Percentiles rank a stretch among this genome's conserved stretches.
phyloP scores from a whole-genome alignment of 2,113 vertebrate species.

The Leptobrachium leishanense region DNA sequence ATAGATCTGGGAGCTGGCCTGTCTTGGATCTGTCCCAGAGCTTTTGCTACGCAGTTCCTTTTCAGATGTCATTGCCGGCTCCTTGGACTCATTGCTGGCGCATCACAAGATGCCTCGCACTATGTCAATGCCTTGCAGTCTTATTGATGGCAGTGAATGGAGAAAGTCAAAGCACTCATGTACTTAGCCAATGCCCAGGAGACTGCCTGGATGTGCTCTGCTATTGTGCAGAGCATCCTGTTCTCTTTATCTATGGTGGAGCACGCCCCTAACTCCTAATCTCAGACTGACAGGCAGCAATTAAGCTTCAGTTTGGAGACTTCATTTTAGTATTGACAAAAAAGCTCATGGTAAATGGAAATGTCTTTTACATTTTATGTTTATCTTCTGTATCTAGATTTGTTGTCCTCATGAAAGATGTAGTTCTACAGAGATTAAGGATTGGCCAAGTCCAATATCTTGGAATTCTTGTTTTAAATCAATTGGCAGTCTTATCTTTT shows the following conservation, averaged over 20 bases:
- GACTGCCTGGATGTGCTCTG: background rate
- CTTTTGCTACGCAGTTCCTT: background rate
- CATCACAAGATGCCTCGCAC: background rate
- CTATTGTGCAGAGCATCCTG: background rate
- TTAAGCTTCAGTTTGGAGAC: too few relatives aligned
- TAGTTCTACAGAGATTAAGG: too few relatives aligned
- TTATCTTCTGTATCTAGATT: too few relatives aligned
- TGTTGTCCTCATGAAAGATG: too few relatives aligned
- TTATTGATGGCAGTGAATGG: background rate
- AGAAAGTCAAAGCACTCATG: constrained; percentile 1
- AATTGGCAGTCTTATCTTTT: too few relatives aligned
- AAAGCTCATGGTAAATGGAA: too few relatives aligned
- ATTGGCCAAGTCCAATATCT: too few relatives aligned
- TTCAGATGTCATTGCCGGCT: background rate
- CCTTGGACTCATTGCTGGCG: background rate
- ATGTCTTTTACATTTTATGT: too few relatives aligned
- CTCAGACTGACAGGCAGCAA: background rate
- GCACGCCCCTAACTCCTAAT: background rate
- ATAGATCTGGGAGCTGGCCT: background rate
- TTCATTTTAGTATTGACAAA: too few relatives aligned
- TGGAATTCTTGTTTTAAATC: too few relatives aligned
- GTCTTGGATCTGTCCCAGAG: background rate
- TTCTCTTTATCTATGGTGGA: background rate
- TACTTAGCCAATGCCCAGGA: background rate
- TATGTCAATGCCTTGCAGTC: background rate